Conservation (phyloP, 2,888 invertebrate genomes). For the Cremastobaeus sp. region DNA sequence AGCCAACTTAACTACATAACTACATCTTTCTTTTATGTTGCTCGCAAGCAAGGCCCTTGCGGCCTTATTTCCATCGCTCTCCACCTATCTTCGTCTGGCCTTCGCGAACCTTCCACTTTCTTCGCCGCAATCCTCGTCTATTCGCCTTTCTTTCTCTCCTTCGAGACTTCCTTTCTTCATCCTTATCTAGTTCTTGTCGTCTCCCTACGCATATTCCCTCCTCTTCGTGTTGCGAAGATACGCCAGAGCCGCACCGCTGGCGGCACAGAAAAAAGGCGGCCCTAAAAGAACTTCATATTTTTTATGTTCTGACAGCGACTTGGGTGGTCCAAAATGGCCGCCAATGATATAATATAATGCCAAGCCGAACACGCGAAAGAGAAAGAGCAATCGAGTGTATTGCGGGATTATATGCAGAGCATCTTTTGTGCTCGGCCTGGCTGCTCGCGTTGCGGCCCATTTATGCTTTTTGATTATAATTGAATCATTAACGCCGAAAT, state of each 20-base stretch:
- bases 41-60: constrained; percentile 63
- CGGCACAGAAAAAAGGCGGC: constrained; percentile 78
- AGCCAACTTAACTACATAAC: constrained; percentile 74
- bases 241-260: constrained; percentile 71
- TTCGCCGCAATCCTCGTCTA: constrained; percentile 16
- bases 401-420: constrained; percentile 57
- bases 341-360: constrained; percentile 78
- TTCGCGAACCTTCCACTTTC: constrained; percentile 33
- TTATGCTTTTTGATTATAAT: constrained; percentile 56
- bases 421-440: constrained; percentile 41
- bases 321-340: constrained; percentile 79
- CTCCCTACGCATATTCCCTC: constrained; percentile 52
- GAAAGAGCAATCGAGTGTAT: constrained; percentile 47
- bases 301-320: constrained; percentile 78
- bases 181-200: constrained; percentile 52
- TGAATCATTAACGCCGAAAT: constrained; percentile 60
- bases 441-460: constrained; percentile 38
- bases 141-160: constrained; percentile 20
- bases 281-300: constrained; percentile 79
- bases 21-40: constrained; percentile 75
- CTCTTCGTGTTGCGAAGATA: constrained; percentile 68
- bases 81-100: constrained; percentile 26
- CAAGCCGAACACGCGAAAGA: constrained; percentile 65
- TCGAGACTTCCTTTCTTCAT: constrained; percentile 31
- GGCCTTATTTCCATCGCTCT: constrained; percentile 49